A percentile compares a stretch with the other conserved stretches of the same genome.
Evolutionary conservation across 1,140 invertebrate species (phyloP).

Genomic region (Diorhabda carinulata): DNA sequence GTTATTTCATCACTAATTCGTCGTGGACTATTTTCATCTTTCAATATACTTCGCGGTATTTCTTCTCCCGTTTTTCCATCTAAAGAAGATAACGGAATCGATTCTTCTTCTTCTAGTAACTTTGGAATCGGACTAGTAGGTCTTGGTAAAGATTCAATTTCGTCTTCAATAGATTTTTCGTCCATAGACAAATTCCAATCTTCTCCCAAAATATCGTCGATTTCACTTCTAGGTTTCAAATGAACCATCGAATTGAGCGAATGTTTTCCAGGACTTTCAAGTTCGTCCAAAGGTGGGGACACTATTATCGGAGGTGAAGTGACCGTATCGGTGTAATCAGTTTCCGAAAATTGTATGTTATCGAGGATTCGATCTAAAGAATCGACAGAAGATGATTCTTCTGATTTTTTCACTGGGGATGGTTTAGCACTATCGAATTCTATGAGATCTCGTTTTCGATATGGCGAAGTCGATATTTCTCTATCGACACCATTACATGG

Average conservation of each 20-base stretch:
- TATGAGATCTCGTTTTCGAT: slow-evolving; percentile 22
- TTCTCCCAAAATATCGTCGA: slow-evolving; percentile 3
- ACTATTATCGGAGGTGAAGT: slow-evolving; percentile 6
- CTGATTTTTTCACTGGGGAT: slow-evolving; percentile 21
- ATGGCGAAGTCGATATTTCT: not conserved
- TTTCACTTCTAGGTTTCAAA: not conserved
- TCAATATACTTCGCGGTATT: too few species aligned
- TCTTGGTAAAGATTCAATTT: not conserved
- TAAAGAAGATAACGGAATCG: too few species aligned
- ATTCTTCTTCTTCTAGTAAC: not conserved
- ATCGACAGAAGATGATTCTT: not conserved
- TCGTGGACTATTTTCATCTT: too few species aligned
- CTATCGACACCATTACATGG: not conserved
- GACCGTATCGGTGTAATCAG: not conserved
- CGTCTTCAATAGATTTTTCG: not conserved
- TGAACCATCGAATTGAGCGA: slow-evolving; percentile 8
- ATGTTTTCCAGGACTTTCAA: slow-evolving; percentile 13
- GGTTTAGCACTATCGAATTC: slow-evolving; percentile 27
- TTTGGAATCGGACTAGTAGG: not conserved
- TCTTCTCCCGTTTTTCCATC: too few species aligned
- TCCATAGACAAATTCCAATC: slow-evolving; percentile 1
- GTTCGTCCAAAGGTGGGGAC: not conserved
- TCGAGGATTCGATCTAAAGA: slow-evolving; percentile 6
- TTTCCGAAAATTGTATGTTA: not conserved
- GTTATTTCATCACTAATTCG: too few species aligned